Percentiles rank a stretch among this genome's conserved stretches.
Conservation (phyloP, 2,888 invertebrate genomes). For the Pteria penguin region DNA sequence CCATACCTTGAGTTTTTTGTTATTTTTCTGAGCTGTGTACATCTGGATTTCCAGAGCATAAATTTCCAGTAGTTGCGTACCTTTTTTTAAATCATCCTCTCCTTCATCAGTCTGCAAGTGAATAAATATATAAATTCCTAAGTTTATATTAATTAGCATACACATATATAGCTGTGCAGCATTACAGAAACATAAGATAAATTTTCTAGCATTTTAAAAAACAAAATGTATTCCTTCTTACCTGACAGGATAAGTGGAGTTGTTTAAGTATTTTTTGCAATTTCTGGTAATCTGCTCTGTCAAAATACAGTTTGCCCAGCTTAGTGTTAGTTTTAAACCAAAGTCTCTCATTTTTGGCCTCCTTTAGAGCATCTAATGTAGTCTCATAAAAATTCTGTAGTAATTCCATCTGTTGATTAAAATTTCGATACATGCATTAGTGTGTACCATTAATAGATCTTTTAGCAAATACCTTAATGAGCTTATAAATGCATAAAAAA, state of each 20-base stretch:
- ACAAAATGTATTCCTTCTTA: conserved; percentile 75
- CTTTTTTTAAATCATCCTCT: conserved; percentile 98
- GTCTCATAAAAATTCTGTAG: conserved; percentile 99
- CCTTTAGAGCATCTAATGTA: conserved; percentile 85
- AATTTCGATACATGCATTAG: too few species aligned
- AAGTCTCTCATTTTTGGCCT: conserved; percentile 98
- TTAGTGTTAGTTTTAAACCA: conserved; percentile 99
- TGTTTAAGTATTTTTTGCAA: conserved; percentile 98
- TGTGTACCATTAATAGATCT: too few species aligned
- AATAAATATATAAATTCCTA: too few species aligned
- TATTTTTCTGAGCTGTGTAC: conserved; percentile 99
- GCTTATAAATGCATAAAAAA: too few species aligned
- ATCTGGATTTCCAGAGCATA: conserved; percentile 99
- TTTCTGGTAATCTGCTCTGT: conserved; percentile 95
- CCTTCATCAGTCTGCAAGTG: conserved; percentile 95
- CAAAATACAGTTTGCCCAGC: conserved; percentile 98
- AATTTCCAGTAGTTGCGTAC: conserved; percentile 96
- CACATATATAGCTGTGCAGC: too few species aligned
- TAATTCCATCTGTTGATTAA: conserved; percentile 98
- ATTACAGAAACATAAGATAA: neutral
- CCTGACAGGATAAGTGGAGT: conserved; percentile 97
- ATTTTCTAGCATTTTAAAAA: neutral
- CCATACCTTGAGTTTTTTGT: conserved; percentile 89
- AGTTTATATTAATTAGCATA: too few species aligned
- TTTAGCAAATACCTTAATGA: too few species aligned